A percentile compares a stretch with the other conserved stretches of the same genome.
Conservation (phyloP, 2,888 invertebrate species). For the Coremacera marginata region DNA sequence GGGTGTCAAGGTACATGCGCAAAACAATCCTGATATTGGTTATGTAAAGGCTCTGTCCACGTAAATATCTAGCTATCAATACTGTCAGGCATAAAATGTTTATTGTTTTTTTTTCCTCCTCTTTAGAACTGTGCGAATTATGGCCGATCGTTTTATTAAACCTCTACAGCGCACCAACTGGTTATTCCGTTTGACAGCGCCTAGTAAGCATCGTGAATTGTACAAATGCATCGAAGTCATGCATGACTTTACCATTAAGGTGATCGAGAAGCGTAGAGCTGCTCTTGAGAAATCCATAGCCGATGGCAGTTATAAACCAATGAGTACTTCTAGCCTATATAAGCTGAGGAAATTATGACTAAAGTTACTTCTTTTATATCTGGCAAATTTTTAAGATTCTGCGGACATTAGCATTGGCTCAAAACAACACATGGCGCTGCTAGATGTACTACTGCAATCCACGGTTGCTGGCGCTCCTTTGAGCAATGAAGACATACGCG, state of each 20-base stretch:
- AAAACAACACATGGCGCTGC: constrained; percentile 49
- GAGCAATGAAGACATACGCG: constrained; percentile 49
- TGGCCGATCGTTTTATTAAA: constrained; percentile 54
- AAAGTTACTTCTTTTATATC: too few relatives aligned
- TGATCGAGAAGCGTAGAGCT: constrained; percentile 46
- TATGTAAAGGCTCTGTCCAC: constrained; percentile 78
- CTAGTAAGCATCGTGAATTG: constrained; percentile 38
- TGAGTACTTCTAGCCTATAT: constrained; percentile 5
- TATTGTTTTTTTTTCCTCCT: too few relatives aligned
- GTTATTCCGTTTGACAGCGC: constrained; percentile 51
- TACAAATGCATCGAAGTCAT: constrained; percentile 40
- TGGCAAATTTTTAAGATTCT: constrained; percentile 15
- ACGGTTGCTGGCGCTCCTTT: constrained; percentile 45
- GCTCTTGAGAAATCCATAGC: constrained; percentile 24
- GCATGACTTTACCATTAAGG: constrained; percentile 48
- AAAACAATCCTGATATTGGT: constrained; percentile 74
- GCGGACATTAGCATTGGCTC: constrained; percentile 37
- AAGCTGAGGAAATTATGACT: background rate
- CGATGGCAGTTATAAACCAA: constrained; percentile 6
- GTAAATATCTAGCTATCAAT: constrained; percentile 66
- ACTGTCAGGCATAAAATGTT: too few relatives aligned
- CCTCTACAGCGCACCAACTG: constrained; percentile 56
- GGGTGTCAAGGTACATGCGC: constrained; percentile 66
- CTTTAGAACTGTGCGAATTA: constrained; percentile 45
- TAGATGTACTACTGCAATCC: constrained; percentile 49